Conservation (phyloP, 2,888 invertebrate genomes). For the Eurytoma adleriae region DNA sequence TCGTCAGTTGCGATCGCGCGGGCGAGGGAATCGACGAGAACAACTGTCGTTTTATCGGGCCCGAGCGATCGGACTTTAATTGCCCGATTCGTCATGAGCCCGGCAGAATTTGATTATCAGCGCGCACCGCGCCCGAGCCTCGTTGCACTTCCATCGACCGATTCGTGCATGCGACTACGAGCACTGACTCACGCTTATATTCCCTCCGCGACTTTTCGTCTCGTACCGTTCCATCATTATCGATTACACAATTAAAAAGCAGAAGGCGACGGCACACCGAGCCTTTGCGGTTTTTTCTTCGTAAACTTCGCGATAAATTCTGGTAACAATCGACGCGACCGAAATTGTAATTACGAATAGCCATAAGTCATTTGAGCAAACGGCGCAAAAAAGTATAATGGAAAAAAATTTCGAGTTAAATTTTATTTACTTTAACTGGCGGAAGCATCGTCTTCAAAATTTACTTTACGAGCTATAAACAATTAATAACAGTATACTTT, state of each 20-base stretch:
- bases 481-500: constrained; percentile 16
- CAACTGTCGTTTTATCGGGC: constrained; percentile 70
- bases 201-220: constrained; percentile 64
- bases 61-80: constrained; percentile 74
- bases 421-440: constrained; percentile 1
- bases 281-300: constrained; percentile 5
- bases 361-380: no score
- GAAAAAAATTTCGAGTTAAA: not conserved
- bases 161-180: constrained; percentile 47
- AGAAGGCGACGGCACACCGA: not conserved
- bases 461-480: constrained; percentile 12
- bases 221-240: constrained; percentile 65
- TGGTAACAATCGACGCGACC: no score
- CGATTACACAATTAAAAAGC: constrained; percentile 70
- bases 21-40: constrained; percentile 61
- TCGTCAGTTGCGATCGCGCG: constrained; percentile 42
- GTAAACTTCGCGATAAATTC: no score
- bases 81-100: constrained; percentile 75
- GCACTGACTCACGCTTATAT: constrained; percentile 70
- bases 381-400: no score
- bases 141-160: constrained; percentile 35
- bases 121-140: constrained; percentile 60
- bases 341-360: no score
- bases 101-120: constrained; percentile 75
- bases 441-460: not conserved